Base-by-base conservation (phyloP, 1,140 invertebrate species). In the Rhyzopertha dominica region DNA sequence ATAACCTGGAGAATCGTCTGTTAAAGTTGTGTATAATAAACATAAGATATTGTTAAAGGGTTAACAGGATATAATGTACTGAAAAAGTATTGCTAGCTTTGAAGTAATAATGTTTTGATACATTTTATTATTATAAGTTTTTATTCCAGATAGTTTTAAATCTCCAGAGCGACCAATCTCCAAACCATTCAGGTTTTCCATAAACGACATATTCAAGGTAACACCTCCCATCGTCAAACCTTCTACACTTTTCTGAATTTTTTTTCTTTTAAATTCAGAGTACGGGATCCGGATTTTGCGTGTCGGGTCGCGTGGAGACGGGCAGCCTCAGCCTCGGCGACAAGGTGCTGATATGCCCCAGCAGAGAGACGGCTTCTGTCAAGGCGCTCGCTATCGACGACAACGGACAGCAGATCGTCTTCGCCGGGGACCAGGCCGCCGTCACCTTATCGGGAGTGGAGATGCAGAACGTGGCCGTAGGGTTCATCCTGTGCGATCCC, bases 191-290 rank as follows among this genome's bases (percentile, higher is more conserved):
- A 77, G 95, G n/a, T 78, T 95, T 66, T 87, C 89, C 16, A 78
- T 99, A 0, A 89, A 86, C 62, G 96, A 99, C 74, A 83, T 98
- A 45, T 96, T 90, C 63, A 99, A 98, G 52, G 64, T 66, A 56
- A 19, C 22, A 18, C 19, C 20, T 42, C 3, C 18, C 22, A 34
- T 43, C 10, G 4, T 32, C 19, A 9, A 10, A n/a, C 9, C 22
- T 18, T 13, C n/a, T 19, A 13, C 32, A 10, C 4, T 12, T 14
- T 13, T 13, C n/a, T 13, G 16, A 4, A 12, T 37, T 30, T 34
- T 34, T 10, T n/a, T 12, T 16, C 9, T 32, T 39, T 12, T 30
- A 17, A 19, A 47, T 56, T 43, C 47, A 67, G 75, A 87, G 90
- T 5, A 84, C 85, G 8, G 85, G 87, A 0, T 85, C 85, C 1